Evolutionary conservation across 2,113 vertebrate genomes (phyloP), one percentile per base, ranked within the genome.

Genomic region (Sinosuthora webbiana): DNA sequence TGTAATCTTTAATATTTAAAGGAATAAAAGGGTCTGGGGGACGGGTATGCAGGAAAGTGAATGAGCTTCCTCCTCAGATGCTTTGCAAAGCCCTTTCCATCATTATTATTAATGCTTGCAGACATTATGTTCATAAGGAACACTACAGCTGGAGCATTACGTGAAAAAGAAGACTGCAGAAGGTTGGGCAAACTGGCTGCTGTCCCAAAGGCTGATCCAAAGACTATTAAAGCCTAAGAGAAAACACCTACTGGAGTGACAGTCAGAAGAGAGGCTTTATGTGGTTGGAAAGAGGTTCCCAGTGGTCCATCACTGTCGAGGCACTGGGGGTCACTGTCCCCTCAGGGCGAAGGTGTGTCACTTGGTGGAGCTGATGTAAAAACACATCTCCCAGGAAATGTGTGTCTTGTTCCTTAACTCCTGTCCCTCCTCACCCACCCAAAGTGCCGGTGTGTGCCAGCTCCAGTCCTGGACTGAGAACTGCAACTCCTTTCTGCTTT

Each of bases 31-130:
- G 76, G 83, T 59, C 21, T 90, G 67, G 35, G 44, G 69, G 41
- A 45, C 0, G 8, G 7, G 14, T 1, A 1, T 35, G 60, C n/a
- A 90, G 64, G 39, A 4, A 57, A 95, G 57, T 93, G 84, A 95
- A 83, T 62, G 65, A 96, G 80, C 83, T 89, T 94, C 94, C 93
- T 95, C 55, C 78, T 93, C 70, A 83, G 84, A 93, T 73, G 83
- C 65, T 90, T 79, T 76, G 49, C 53, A 41, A 49, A 89, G 50
- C 69, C 60, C 60, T 84, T 77, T 82, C 83, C 71, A 18, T 91
- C 81, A 75, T 67, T 75, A 77, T 70, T 93, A 75, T 67, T 65
- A 86, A 64, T 74, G 62, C 67, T 56, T 87, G 55, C 73, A 96
- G 57, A 49, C 10, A 59, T 65, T 41, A 67, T 20, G 19, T 35